phyloP scores from a whole-genome alignment of 2,113 vertebrate genomes.

The Anseranas semipalmata region DNA sequence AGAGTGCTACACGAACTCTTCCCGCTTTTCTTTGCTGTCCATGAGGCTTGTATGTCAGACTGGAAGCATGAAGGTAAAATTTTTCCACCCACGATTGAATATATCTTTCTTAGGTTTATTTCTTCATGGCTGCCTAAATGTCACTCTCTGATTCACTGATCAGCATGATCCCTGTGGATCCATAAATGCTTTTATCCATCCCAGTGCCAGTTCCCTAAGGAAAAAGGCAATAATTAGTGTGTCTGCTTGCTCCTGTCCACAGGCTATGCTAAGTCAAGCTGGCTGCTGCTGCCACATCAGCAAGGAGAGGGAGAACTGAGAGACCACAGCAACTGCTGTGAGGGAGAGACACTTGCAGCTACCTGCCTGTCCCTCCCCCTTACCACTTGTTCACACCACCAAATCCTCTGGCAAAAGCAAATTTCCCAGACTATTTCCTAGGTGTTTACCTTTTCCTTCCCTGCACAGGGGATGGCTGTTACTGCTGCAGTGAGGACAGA shows the following conservation, averaged over 20 bases:
- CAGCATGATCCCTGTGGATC: neutral
- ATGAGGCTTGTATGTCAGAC: neutral
- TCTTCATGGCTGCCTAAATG: neutral
- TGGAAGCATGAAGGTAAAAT: neutral
- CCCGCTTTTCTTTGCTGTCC: neutral
- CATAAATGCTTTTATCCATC: neutral
- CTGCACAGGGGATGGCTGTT: neutral
- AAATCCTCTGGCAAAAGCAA: neutral
- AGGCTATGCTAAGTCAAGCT: neutral
- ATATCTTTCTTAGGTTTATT: neutral
- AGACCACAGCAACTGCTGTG: neutral
- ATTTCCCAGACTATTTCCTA: neutral
- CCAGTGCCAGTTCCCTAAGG: neutral
- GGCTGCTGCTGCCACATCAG: neutral
- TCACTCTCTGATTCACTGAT: neutral
- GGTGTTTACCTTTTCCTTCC: neutral
- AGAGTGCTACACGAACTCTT: neutral
- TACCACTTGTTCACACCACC: neutral
- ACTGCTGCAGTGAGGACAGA: neutral
- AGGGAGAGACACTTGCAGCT: neutral
- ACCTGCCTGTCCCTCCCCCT: neutral
- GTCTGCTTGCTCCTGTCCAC: neutral
- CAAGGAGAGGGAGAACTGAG: neutral
- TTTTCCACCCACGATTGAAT: neutral
- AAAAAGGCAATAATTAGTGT: neutral